These are phyloP conservation scores for Dryobates pubescens DNA, from an alignment of 2,797 vertebrate species.

Conservation along the genomic window DNA sequence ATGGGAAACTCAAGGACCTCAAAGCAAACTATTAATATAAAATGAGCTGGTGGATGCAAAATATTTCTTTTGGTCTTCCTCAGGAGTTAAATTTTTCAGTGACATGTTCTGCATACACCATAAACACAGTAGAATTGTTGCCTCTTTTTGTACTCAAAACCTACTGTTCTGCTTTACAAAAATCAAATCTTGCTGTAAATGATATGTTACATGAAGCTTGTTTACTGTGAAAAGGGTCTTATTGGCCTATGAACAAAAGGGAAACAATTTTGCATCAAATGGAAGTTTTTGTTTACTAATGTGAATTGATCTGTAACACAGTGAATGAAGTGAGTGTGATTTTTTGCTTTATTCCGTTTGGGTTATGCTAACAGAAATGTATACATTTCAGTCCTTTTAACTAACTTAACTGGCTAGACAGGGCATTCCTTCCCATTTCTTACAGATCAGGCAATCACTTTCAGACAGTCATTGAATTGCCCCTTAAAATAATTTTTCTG, in stretches of 20 bases:
- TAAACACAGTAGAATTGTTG: not conserved
- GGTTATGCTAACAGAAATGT: not conserved
- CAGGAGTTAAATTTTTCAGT: not conserved
- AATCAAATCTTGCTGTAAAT: not conserved
- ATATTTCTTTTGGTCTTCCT: not conserved
- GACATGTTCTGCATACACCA: not conserved
- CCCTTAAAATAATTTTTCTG: not conserved
- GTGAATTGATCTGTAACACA: not conserved
- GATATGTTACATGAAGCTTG: not conserved
- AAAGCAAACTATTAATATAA: not conserved
- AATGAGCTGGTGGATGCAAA: not conserved
- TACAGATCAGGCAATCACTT: not conserved
- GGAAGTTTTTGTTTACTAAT: not conserved
- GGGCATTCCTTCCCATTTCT: not conserved
- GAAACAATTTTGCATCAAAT: not conserved
- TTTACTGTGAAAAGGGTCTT: not conserved
- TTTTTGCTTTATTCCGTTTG: not conserved
- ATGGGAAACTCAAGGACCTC: not conserved
- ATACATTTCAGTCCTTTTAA: not conserved
- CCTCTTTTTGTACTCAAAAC: not conserved
- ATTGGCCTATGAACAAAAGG: not conserved
- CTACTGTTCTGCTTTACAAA: not conserved
- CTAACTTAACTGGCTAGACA: not conserved
- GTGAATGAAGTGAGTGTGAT: not conserved
- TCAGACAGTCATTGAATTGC: not conserved